These are phyloP conservation scores for Mirza zaza DNA, from an alignment of 2,113 vertebrate species.

Conservation along the genomic window DNA sequence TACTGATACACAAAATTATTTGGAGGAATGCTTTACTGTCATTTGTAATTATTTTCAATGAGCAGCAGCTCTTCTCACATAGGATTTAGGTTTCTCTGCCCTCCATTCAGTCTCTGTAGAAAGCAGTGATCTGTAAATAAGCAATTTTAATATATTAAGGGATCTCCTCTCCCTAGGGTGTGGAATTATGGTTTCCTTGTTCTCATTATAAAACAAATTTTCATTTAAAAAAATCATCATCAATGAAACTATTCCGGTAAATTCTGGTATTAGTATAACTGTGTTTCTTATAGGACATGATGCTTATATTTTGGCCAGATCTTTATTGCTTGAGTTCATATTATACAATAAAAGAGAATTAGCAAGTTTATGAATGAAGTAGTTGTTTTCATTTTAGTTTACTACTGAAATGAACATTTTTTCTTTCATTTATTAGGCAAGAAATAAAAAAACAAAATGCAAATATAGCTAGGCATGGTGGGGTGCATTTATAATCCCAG, in stretches of 20 bases:
- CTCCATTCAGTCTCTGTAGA: not conserved
- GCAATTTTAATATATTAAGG: not conserved
- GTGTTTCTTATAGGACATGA: not conserved
- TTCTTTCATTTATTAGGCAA: constrained; percentile 35
- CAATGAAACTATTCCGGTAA: not conserved
- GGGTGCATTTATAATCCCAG: too few species aligned
- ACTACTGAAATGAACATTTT: not conserved
- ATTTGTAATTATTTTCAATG: not conserved
- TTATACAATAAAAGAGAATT: not conserved
- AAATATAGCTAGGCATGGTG: not conserved
- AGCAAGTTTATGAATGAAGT: not conserved
- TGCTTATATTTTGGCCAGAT: not conserved
- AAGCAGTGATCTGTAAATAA: constrained; percentile 31
- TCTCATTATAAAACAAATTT: not conserved
- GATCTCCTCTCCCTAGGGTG: not conserved
- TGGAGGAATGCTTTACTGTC: not conserved
- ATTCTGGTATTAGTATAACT: not conserved
- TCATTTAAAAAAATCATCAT: not conserved
- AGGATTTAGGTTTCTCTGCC: not conserved
- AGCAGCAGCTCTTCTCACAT: not conserved
- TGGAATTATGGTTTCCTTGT: not conserved
- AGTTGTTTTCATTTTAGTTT: not conserved
- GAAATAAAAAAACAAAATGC: not conserved
- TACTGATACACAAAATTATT: not conserved
- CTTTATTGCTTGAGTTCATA: not conserved